Evolutionary conservation across 2,888 invertebrate species (phyloP).

Genomic region (Lepeophtheirus nordmannii): DNA sequence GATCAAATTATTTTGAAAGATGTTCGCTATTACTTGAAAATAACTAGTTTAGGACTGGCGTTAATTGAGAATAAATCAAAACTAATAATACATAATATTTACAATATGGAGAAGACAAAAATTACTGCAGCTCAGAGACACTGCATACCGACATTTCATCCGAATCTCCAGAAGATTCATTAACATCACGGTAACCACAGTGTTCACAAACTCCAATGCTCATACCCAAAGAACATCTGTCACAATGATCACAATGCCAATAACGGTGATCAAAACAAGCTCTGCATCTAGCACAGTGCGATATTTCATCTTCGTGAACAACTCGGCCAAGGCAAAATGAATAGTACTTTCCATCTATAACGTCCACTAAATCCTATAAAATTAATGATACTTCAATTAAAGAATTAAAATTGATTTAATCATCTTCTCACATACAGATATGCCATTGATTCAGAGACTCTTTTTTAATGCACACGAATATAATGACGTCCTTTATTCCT

Average conservation of each 20-base stretch:
- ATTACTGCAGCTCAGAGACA: background rate
- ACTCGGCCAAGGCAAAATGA: conserved; percentile 16
- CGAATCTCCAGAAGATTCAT: background rate
- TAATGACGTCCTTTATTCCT: too few relatives aligned
- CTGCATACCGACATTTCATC: background rate
- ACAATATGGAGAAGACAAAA: background rate
- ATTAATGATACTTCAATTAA: too few relatives aligned
- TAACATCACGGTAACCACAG: conserved; percentile 8
- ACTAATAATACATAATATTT: too few relatives aligned
- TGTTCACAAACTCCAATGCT: conserved; percentile 14
- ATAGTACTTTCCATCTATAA: background rate
- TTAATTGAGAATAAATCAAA: too few relatives aligned
- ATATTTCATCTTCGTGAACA: conserved; percentile 9
- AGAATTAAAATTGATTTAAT: too few relatives aligned
- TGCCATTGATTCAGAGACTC: too few relatives aligned
- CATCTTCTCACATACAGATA: too few relatives aligned
- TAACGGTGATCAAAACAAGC: conserved; percentile 11
- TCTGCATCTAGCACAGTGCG: conserved; percentile 7
- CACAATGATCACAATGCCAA: conserved; percentile 9
- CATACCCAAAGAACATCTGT: conserved; percentile 15
- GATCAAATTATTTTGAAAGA: too few relatives aligned
- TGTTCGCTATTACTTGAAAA: too few relatives aligned
- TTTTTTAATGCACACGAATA: too few relatives aligned
- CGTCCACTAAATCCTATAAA: background rate
- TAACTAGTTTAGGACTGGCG: too few relatives aligned